Evolutionary conservation across 1,140 invertebrate genomes (phyloP).

Genomic region (Bombus huntii): DNA sequence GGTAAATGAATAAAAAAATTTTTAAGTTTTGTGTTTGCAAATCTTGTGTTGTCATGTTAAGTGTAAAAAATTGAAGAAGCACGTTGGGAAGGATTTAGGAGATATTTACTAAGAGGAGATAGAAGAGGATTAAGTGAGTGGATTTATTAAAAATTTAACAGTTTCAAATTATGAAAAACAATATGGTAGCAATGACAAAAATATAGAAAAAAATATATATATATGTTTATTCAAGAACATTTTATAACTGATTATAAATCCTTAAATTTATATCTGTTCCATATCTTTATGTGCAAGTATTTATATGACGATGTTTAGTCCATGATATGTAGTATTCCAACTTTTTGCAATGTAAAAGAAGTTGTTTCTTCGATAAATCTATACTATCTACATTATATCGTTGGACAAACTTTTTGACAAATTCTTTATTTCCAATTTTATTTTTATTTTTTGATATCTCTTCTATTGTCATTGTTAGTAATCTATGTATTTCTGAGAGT

Average conservation of each 20-base stretch:
- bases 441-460: conserved; percentile 70
- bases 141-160: not conserved
- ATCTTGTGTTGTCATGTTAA: not conserved
- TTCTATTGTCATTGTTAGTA: conserved; percentile 82
- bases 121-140: not conserved
- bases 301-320: conserved; percentile 75
- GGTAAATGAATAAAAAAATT: not conserved
- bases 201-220: not conserved
- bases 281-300: conserved; percentile 20
- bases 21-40: not conserved
- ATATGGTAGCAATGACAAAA: not conserved
- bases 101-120: too few species aligned
- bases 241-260: not conserved
- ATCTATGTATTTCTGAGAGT: conserved; percentile 85
- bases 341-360: conserved; percentile 85
- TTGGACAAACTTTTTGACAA: conserved; percentile 84
- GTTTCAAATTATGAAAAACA: not conserved
- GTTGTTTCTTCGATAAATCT: conserved; percentile 83
- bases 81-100: too few species aligned
- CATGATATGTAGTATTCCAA: conserved; percentile 88
- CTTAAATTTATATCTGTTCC: not conserved
- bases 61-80: not conserved
- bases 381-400: conserved; percentile 78
- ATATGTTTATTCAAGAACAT: not conserved
- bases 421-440: conserved; percentile 74